Evolutionary conservation across 2,797 vertebrate species (phyloP), one percentile per base, ranked within the genome.

Genomic region (Pseudopleuronectes americanus): DNA sequence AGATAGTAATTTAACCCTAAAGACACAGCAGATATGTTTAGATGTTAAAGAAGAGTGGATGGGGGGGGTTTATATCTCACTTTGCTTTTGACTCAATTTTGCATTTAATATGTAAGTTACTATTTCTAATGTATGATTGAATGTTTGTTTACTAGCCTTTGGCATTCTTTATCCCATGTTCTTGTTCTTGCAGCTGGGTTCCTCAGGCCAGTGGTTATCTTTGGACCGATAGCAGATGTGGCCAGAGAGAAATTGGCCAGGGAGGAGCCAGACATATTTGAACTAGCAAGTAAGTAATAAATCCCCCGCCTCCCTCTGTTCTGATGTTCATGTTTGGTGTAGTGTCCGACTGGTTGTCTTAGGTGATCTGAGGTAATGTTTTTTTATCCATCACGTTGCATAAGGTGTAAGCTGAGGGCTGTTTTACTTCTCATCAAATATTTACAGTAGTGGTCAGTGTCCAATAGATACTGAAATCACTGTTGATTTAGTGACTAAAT

Each of bases 161-260:
- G 62, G 14, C 61, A 16, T 59, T 52, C 14, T 62, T 12, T 14
- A 16, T 84, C 47, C 64, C 51, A 6, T 38, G 45, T 6, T 71
- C 26, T 31, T 69, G 55, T 57, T 81, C 14, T 28, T 65, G n/a
- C 66, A 99, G 98, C 97, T 91, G 98, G 97, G 14, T 99, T 99
- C 93, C 94, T 99, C 80, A 96, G 98, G 85, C 98, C 98, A 57
- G 95, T 99, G 63, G 98, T 98, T 76, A 96, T 99, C 89, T 99
- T 99, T 84, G 97, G 98, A 74, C 97, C 98, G 4, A 99, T 99
- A 68, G 97, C 97, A 54, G 98, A 99, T 43, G 94, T 96, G 79
- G 97, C 95, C 4, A 93, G 98, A 88, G 97, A 99, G 84, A 99
- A 97, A 83, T 90, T 99, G 85, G 96, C 96, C 73, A 94, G 97